Evolutionary conservation across 2,888 invertebrate species (phyloP).

Genomic region (Dorcus hopei): DNA sequence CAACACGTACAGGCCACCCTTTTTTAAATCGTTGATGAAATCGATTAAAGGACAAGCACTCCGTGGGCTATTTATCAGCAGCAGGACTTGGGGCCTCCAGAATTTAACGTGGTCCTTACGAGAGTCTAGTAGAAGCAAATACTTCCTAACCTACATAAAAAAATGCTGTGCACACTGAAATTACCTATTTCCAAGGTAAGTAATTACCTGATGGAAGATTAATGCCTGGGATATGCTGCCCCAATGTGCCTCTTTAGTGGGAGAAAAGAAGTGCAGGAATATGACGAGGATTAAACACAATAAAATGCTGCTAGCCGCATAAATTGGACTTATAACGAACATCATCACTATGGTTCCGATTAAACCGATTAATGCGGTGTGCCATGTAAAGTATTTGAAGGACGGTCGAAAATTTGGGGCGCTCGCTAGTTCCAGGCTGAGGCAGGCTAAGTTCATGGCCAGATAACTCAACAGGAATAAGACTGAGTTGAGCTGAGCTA

Average conservation of each 20-base stretch:
- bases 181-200: not conserved
- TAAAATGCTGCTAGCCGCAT: conserved; percentile 84
- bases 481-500: conserved; percentile 95
- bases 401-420: conserved; percentile 98
- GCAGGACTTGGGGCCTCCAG: conserved; percentile 95
- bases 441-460: conserved; percentile 92
- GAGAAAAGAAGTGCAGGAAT: conserved; percentile 84
- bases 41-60: conserved; percentile 89
- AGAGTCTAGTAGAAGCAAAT: conserved; percentile 89
- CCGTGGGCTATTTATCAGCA: conserved; percentile 88
- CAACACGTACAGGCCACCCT: conserved; percentile 84
- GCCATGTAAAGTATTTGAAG: conserved; percentile 95
- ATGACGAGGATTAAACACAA: conserved; percentile 82
- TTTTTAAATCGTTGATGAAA: conserved; percentile 97
- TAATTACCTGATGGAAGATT: conserved; percentile 89
- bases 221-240: conserved; percentile 98
- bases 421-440: conserved; percentile 93
- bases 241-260: conserved; percentile 81
- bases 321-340: conserved; percentile 90
- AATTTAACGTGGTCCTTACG: conserved; percentile 98
- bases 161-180: not conserved
- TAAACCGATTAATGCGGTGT: conserved; percentile 84
- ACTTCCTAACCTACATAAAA: conserved; percentile 77
- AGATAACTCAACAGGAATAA: conserved; percentile 95
- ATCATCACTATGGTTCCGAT: conserved; percentile 86